Evolutionary conservation across 2,888 invertebrate genomes (phyloP).

Genomic region (Pedicia rivosa): DNA sequence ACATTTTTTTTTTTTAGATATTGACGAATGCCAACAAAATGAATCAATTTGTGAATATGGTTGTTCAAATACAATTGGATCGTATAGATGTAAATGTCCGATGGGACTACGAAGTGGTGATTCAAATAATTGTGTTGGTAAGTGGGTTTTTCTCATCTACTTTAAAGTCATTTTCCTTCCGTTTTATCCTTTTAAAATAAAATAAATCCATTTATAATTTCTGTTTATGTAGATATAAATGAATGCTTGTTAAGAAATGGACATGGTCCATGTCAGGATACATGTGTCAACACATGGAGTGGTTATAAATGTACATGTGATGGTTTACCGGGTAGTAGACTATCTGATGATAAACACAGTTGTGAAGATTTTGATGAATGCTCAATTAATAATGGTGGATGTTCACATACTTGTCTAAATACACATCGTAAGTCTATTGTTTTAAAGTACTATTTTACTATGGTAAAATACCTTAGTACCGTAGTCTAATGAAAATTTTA

Average conservation of each 20-base stretch:
- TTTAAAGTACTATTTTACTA: no score
- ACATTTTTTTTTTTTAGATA: conserved; percentile 21
- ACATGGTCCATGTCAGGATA: conserved; percentile 41
- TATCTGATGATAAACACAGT: conserved; percentile 35
- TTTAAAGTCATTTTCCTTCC: neutral
- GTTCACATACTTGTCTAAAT: conserved; percentile 14
- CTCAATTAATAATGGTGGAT: conserved; percentile 13
- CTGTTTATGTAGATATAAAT: conserved; percentile 30
- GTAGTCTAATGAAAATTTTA: no score
- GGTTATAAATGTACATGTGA: conserved; percentile 38
- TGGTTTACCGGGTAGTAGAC: conserved; percentile 34
- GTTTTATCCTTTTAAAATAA: neutral
- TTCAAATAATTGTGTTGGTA: conserved; percentile 17
- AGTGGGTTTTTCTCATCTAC: conserved; percentile 1
- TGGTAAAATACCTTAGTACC: no score
- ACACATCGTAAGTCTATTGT: conserved; percentile 11
- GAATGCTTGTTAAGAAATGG: conserved; percentile 41
- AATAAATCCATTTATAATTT: neutral
- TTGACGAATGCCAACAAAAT: conserved; percentile 32
- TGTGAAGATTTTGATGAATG: conserved; percentile 22
- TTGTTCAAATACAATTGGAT: conserved; percentile 34
- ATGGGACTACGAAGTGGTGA: conserved; percentile 27
- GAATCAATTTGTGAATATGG: conserved; percentile 31
- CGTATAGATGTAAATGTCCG: conserved; percentile 34
- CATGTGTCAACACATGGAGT: conserved; percentile 38